Evolutionary conservation across 2,113 vertebrate species (phyloP).

Genomic region (Gymnocephalus cernua): DNA sequence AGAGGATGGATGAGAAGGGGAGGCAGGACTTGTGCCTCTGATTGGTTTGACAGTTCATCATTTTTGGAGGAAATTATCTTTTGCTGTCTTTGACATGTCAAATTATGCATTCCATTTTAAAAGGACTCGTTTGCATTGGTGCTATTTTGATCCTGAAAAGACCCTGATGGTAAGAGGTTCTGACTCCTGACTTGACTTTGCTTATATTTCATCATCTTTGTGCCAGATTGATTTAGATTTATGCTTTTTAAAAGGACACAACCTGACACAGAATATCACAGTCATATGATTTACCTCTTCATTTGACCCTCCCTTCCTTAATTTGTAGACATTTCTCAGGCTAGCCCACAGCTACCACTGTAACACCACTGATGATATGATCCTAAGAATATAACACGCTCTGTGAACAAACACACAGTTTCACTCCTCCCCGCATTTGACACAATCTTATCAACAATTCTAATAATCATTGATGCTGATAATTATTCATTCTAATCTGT

Average conservation of each 20-base stretch:
- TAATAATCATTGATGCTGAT: conserved; percentile 53
- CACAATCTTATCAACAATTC: conserved; percentile 51
- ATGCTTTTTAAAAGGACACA: conserved; percentile 3
- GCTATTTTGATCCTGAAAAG: conserved; percentile 37
- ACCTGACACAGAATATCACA: conserved; percentile 13
- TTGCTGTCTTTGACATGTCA: conserved; percentile 54
- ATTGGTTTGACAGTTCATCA: conserved; percentile 37
- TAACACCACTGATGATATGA: conserved; percentile 5
- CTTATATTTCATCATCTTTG: conserved; percentile 36
- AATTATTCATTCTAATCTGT: conserved; percentile 63
- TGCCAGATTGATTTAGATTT: background rate
- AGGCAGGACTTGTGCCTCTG: conserved; percentile 31
- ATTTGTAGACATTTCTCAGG: conserved; percentile 20
- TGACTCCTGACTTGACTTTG: conserved; percentile 26
- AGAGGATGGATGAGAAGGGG: conserved; percentile 37
- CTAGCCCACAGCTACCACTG: conserved; percentile 17
- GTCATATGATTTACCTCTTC: background rate
- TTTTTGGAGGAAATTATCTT: conserved; percentile 48
- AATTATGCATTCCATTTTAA: conserved; percentile 51
- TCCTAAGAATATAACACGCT: background rate
- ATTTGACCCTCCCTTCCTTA: conserved; percentile 21
- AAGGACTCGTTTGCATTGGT: conserved; percentile 14
- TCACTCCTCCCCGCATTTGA: conserved; percentile 36
- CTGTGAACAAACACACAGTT: conserved; percentile 6
- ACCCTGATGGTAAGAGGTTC: conserved; percentile 16